A percentile compares a stretch with the other conserved stretches of the same genome.
Conservation (phyloP, 2,888 invertebrate species). For the Cataglyphis albicans region DNA sequence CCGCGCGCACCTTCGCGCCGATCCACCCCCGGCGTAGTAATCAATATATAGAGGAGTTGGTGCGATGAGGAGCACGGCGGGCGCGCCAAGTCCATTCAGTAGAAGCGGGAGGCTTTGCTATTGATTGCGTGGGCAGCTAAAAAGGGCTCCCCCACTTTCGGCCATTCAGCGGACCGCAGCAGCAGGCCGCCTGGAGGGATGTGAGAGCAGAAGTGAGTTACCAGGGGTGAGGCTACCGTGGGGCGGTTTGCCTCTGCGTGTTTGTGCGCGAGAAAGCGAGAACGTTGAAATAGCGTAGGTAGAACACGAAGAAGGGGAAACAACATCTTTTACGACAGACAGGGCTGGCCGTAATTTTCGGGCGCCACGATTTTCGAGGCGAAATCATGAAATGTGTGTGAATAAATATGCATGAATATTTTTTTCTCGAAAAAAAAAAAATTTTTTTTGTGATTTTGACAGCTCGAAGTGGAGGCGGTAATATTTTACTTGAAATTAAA, state of each 20-base stretch:
- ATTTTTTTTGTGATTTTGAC: not conserved
- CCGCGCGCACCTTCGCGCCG: constrained; percentile 60
- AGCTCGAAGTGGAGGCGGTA: not conserved
- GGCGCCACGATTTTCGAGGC: constrained; percentile 11
- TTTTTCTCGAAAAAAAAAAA: not conserved
- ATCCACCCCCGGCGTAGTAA: constrained; percentile 81
- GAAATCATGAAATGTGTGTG: not conserved
- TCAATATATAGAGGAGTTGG: constrained; percentile 82
- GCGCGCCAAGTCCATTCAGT: constrained; percentile 85
- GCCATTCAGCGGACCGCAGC: constrained; percentile 71
- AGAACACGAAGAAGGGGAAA: constrained; percentile 30
- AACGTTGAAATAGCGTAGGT: constrained; percentile 29
- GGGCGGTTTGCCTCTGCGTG: not conserved
- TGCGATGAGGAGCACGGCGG: constrained; percentile 73
- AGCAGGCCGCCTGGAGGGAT: constrained; percentile 53
- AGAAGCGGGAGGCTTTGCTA: constrained; percentile 82
- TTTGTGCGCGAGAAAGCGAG: constrained; percentile 25
- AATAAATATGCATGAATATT: not conserved
- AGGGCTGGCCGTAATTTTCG: constrained; percentile 38
- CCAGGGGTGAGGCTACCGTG: constrained; percentile 40
- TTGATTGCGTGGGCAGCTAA: constrained; percentile 84
- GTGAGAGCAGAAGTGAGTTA: constrained; percentile 40
- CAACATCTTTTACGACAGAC: constrained; percentile 31
- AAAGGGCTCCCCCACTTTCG: constrained; percentile 67
- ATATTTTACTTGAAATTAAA: not conserved